Base-by-base conservation (phyloP, 2,888 invertebrate genomes). In the Drosophila kuntzei region DNA sequence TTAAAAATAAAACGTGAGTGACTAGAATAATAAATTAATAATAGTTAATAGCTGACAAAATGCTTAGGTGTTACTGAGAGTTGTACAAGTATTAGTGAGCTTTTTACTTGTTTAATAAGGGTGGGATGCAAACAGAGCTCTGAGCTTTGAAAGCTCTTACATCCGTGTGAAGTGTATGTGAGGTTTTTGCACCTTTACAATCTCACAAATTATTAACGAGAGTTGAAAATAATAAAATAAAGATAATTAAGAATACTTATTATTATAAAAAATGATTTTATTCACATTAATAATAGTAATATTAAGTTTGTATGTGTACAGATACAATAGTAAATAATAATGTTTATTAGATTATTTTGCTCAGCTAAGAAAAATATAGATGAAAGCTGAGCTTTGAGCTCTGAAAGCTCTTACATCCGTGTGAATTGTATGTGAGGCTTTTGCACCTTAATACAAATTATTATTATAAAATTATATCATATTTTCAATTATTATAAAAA, bases 1-100 rank as follows among this genome's bases (percentile, higher is more conserved):
- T 37, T 22, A 18, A 47, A 27, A n/a, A n/a, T n/a, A n/a, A 46
- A 47, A 51, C 50, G 53, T 66, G 65, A 36, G 11, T 5, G 14
- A 36, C 29, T 34, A 53, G 46, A 7, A 47, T 16, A 39, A 39
- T 32, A 59, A 51, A 16, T 8, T 27, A 51, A 25, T 37, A 51
- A 49, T 22, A 37, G 37, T 20, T 47, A 47, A 32, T 20, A 20
- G 18, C 46, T 27, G 16, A 9, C 25, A 27, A 27, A 6, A 16
- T 12, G 2, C 18, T 1, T 6, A 2, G 2, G n/a, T 46, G 11
- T 29, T 46, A 20, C n/a, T 43, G 4, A 22, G 14, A n/a, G 1
- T n/a, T 22, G 43, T n/a, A 7, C 8, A 3, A 16, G 27, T 18
- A 11, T 11, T 12, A 1, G 27, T 16, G 27, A 9, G 25, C 2